A percentile compares a stretch with the other conserved stretches of the same genome.
These are phyloP conservation scores for Bombus polaris DNA, from an alignment of 1,140 invertebrate species.

Conservation along the genomic window DNA sequence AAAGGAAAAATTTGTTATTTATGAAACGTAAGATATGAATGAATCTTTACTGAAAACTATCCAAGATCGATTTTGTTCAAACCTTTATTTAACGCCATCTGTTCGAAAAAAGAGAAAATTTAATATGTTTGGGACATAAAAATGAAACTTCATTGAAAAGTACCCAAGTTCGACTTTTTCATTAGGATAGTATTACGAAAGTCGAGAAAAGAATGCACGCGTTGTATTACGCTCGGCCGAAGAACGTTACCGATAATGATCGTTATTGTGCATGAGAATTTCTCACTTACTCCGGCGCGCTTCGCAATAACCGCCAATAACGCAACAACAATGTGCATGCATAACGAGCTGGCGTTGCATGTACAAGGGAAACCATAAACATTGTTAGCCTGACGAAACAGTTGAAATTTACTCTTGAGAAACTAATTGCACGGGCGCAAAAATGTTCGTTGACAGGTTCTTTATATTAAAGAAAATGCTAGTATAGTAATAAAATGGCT, in stretches of 20 bases:
- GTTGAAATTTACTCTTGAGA: slow-evolving; percentile 4
- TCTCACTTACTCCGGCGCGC: slow-evolving; percentile 40
- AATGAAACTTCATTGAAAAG: neutral
- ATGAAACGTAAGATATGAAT: too few relatives aligned
- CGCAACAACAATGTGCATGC: slow-evolving; percentile 56
- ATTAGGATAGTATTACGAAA: slow-evolving; percentile 27
- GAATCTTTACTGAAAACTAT: too few relatives aligned
- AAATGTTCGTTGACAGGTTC: neutral
- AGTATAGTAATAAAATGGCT: neutral
- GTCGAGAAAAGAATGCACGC: slow-evolving; percentile 18
- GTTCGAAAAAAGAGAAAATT: neutral
- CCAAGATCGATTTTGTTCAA: too few relatives aligned
- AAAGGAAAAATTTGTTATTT: too few relatives aligned
- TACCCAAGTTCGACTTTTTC: slow-evolving; percentile 18
- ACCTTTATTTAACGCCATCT: neutral
- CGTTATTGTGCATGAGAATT: slow-evolving; percentile 50
- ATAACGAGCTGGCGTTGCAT: slow-evolving; percentile 53
- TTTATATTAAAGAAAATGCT: neutral
- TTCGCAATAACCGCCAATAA: slow-evolving; percentile 56
- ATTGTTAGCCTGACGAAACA: slow-evolving; percentile 47
- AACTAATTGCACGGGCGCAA: neutral
- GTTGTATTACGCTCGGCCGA: slow-evolving; percentile 37
- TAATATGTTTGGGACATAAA: neutral
- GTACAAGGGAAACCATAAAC: slow-evolving; percentile 54
- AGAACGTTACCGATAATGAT: slow-evolving; percentile 49